Base-by-base conservation (phyloP, 1,140 invertebrate genomes). In the Lucilia sericata region DNA sequence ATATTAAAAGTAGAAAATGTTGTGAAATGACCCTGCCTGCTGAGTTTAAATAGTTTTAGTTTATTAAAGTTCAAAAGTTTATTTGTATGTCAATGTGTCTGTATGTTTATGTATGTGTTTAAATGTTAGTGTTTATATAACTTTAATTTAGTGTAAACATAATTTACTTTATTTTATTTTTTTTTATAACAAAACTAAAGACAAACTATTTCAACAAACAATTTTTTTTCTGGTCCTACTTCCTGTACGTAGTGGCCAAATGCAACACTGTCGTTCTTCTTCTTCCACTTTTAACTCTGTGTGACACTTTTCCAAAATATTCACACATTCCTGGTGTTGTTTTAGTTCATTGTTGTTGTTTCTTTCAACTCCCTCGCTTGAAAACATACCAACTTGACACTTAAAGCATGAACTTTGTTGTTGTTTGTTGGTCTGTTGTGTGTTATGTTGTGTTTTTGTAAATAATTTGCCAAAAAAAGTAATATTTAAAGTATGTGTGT, bases 351-450 rank as follows among this genome's bases (percentile, higher is more conserved):
- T 70, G 65, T 2, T 70, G 65, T 10, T 21, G 65, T 70, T 21
- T 70, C 65, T 70, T 70, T 25, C 25, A 21, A 21, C n/a, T 17
- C 55, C 21, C 65, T 21, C n/a, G 19, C 65, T 70, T n/a, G 21
- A 70, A 70, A 70, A 80, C 76, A 80, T 80, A 80, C 76, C 42
- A 51, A 51, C n/a, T 19, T 49, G 76, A 80, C 76, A 80, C 76
- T 80, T 80, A 51, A 80, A 80, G 76, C 47, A 80, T 80, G 42
- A 80, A 80, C 76, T 70, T 70, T 60, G n/a, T 60, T 60, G n/a
- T 60, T 60, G 55, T 60, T 60, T 17, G 14, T n/a, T n/a, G 55
- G 5, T 60, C n/a, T 30, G 25, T 30, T 30, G 25, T 60, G 14
- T 30, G 25, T 30, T 30, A 3, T 60, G 14, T 60, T 60, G 14